These are phyloP conservation scores for Poeciliopsis prolifica DNA, from an alignment of 2,113 vertebrate species.

Conservation along the genomic window DNA sequence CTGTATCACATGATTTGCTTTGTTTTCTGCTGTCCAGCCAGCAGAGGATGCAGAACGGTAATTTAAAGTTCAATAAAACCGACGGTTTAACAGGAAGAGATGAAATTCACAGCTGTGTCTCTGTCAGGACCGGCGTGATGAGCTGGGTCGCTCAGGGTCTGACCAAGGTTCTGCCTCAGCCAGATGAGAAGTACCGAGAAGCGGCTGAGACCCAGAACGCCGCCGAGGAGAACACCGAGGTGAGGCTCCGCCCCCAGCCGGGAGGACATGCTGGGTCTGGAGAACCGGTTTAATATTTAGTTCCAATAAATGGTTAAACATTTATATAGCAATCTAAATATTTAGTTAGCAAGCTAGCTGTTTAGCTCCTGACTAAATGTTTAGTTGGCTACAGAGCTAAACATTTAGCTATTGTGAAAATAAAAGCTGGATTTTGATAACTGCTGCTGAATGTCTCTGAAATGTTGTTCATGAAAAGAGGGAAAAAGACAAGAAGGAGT, in stretches of 20 bases:
- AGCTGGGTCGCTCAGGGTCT: slow-evolving; percentile 86
- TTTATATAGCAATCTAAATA: no score
- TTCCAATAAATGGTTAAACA: no score
- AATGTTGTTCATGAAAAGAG: no score
- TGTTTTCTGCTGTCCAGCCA: slow-evolving; percentile 16
- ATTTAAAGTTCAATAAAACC: no score
- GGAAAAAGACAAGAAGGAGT: no score
- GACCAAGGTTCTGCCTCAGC: slow-evolving; percentile 88
- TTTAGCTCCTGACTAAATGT: no score
- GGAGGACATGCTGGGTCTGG: neutral
- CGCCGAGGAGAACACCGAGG: slow-evolving; percentile 71
- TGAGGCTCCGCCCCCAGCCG: slow-evolving; percentile 17
- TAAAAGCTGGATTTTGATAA: no score
- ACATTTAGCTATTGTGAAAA: no score
- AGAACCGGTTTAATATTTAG: no score
- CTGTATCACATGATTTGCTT: neutral
- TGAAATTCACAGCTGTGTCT: neutral
- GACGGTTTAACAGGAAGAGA: neutral
- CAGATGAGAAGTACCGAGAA: slow-evolving; percentile 64
- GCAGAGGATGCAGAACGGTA: slow-evolving; percentile 70
- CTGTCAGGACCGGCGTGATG: slow-evolving; percentile 76
- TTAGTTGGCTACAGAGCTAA: no score
- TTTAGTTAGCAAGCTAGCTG: no score
- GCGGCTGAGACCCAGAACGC: fast-evolving
- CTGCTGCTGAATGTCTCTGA: no score